Percentiles rank a stretch among this genome's conserved stretches.
Conservation (phyloP, 2,113 vertebrate genomes). For the Artemisiospiza belli region DNA sequence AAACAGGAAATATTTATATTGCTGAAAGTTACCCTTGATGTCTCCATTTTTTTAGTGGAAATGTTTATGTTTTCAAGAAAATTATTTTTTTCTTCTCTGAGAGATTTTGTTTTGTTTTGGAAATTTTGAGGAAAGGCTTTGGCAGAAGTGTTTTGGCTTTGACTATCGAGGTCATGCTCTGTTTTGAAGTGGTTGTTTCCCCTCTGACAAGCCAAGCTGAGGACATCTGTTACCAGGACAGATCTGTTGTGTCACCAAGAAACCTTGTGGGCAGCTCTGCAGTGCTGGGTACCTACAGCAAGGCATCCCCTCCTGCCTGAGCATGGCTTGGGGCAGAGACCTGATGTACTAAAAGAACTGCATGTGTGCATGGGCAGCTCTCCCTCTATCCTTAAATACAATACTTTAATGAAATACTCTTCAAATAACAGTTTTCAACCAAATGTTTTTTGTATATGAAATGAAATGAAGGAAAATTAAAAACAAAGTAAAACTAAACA, state of each 20-base stretch:
- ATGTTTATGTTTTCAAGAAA: not conserved
- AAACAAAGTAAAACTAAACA: not conserved
- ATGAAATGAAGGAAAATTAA: not conserved
- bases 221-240: not conserved
- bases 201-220: not conserved
- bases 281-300: not conserved
- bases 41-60: not conserved
- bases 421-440: not conserved
- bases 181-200: not conserved
- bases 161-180: not conserved
- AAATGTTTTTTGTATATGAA: not conserved
- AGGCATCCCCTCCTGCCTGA: not conserved
- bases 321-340: accelerated
- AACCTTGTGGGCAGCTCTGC: not conserved
- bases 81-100: not conserved
- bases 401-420: not conserved
- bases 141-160: not conserved
- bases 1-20: not conserved
- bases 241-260: not conserved
- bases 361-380: not conserved
- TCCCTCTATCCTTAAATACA: not conserved
- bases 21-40: not conserved
- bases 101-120: not conserved
- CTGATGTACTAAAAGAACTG: not conserved
- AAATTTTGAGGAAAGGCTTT: not conserved